A percentile compares a stretch with the other conserved stretches of the same genome.
phyloP scores from a whole-genome alignment of 1,140 invertebrate species.

The Glossosoma conforme region DNA sequence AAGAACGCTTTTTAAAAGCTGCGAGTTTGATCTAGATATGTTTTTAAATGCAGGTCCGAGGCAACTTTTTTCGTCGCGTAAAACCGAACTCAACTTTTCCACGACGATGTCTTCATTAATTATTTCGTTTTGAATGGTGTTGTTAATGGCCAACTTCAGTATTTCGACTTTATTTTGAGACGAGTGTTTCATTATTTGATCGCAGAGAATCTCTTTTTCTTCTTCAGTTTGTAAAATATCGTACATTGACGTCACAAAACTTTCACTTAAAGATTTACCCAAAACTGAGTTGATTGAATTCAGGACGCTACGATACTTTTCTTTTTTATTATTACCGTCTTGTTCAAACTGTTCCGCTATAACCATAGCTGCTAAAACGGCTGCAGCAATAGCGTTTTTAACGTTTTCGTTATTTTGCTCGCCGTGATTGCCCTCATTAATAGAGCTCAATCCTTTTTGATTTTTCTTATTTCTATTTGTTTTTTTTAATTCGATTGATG shows the following conservation, averaged over 20 bases:
- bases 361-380: slow-evolving; percentile 52
- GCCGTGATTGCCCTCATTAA: slow-evolving; percentile 33
- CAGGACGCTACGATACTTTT: slow-evolving; percentile 51
- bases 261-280: slow-evolving; percentile 44
- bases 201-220: slow-evolving; percentile 43
- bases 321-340: slow-evolving; percentile 47
- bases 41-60: slow-evolving; percentile 56
- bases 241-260: slow-evolving; percentile 47
- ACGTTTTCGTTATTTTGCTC: slow-evolving; percentile 44
- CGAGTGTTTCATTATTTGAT: slow-evolving; percentile 49
- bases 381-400: slow-evolving; percentile 52
- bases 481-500: slow-evolving; percentile 24
- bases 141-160: slow-evolving; percentile 54
- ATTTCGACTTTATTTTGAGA: slow-evolving; percentile 54
- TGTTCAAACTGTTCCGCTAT: slow-evolving; percentile 49
- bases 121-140: slow-evolving; percentile 38
- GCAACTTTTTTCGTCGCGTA: slow-evolving; percentile 54
- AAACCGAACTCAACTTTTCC: slow-evolving; percentile 54
- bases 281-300: slow-evolving; percentile 52
- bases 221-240: slow-evolving; percentile 47
- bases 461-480: slow-evolving; percentile 19
- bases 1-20: slow-evolving; percentile 51
- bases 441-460: slow-evolving; percentile 28
- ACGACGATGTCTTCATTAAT: slow-evolving; percentile 52
- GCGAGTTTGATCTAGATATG: slow-evolving; percentile 52